Base-by-base conservation (phyloP, 2,113 vertebrate species). In the Pontoporia blainvillei region DNA sequence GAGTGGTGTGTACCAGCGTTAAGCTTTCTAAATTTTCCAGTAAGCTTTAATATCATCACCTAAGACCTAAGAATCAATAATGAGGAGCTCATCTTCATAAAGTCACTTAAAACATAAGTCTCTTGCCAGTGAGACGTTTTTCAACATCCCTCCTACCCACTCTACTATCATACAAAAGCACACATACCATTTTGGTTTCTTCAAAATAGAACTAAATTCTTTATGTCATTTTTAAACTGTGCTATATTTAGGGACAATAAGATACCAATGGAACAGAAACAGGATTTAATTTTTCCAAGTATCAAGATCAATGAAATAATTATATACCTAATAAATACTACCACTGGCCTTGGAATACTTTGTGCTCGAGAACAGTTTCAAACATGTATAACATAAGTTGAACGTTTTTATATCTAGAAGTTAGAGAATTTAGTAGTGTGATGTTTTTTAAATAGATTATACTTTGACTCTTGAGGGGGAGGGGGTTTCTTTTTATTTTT, bases 51-150 rank as follows among this genome's bases (percentile, higher is more conserved):
- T 49, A 81, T 29, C 2, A 17, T 82, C 6, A 20, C 31, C 86
- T 96, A 97, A 98, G 94, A 76, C 97, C 27, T 88, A 41, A 94
- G 11, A 96, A 91, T 54, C 66, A 67, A 86, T 54, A 95, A 61
- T 1, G 0, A 78, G 29, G 0, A 49, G 46, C 62, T 95, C 49
- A n/a, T 85, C 44, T 90, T 59, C 78, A 73, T 57, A 84, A 95
- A 94, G 25, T 90, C 94, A 94, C 49, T 73, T 82, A 64, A 96
- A 97, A 79, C 7, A 4, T 59, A 62, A 93, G 13, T 86, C 75
- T 71, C 57, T 62, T 92, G 79, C 34, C 46, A 91, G 41, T 72
- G 69, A 95, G 71, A 79, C 4, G 78, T 64, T 94, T 97, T 81
- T 83, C 89, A 82, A 1, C 18, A 14, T 18, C 49, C 23, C 5